These are phyloP conservation scores for Ptilodon capucinus DNA, from an alignment of 2,888 invertebrate genomes.

Conservation along the genomic window DNA sequence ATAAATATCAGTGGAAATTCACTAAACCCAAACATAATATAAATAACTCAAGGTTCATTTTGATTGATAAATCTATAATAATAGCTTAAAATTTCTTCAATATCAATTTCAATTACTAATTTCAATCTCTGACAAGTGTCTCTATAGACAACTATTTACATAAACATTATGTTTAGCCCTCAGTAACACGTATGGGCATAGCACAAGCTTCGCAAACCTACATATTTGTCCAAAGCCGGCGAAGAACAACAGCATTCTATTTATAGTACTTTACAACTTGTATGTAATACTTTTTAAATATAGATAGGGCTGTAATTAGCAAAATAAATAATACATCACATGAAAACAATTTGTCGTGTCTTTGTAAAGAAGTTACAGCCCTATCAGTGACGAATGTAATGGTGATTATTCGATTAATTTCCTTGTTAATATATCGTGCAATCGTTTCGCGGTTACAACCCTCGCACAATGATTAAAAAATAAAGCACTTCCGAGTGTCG, in stretches of 20 bases:
- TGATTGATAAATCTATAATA: slow-evolving; percentile 18
- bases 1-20: too few relatives aligned
- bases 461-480: slow-evolving; percentile 57
- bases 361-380: slow-evolving; percentile 14
- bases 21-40: slow-evolving; percentile 12
- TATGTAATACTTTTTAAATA: slow-evolving; percentile 26
- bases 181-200: neutral
- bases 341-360: neutral
- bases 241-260: slow-evolving; percentile 26
- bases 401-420: slow-evolving; percentile 33
- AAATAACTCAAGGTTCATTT: slow-evolving; percentile 16
- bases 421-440: slow-evolving; percentile 17
- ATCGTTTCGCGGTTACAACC: slow-evolving; percentile 36
- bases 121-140: slow-evolving; percentile 40
- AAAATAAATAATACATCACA: neutral
- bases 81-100: slow-evolving; percentile 37
- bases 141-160: slow-evolving; percentile 54
- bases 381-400: slow-evolving; percentile 26
- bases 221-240: neutral
- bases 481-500: slow-evolving; percentile 64
- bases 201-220: neutral
- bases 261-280: slow-evolving; percentile 43
- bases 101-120: slow-evolving; percentile 35
- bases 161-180: slow-evolving; percentile 22
- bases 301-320: slow-evolving; percentile 20